Percentiles rank a stretch among this genome's conserved stretches.
phyloP scores from a whole-genome alignment of 2,113 vertebrate genomes.

The Rhinolophus sinicus region DNA sequence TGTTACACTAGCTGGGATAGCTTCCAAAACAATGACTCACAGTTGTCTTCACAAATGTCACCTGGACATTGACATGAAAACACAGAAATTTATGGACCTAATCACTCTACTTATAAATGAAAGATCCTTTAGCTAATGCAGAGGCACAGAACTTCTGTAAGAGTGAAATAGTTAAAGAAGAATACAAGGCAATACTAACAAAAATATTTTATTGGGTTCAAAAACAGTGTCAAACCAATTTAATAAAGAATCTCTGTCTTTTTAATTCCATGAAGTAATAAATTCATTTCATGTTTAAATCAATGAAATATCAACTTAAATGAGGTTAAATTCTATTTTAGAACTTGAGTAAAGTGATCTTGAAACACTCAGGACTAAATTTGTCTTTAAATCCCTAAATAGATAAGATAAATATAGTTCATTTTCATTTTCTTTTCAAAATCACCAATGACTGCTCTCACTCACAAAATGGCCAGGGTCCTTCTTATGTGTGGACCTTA shows the following conservation, averaged over 20 bases:
- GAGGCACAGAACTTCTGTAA: not conserved
- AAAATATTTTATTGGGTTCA: not conserved
- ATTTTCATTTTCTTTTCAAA: slow-evolving; percentile 15
- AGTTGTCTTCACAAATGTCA: not conserved
- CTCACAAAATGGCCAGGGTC: not conserved
- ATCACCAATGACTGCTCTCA: not conserved
- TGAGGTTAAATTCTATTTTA: slow-evolving; percentile 14
- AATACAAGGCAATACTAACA: not conserved
- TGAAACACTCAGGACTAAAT: slow-evolving; percentile 40
- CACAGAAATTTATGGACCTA: not conserved
- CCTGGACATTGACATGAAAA: not conserved
- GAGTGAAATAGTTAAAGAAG: not conserved
- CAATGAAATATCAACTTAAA: slow-evolving; percentile 23
- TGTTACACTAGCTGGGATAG: not conserved
- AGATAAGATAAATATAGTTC: not conserved
- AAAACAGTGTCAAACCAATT: not conserved
- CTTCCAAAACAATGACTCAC: slow-evolving; percentile 16
- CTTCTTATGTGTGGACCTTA: not conserved
- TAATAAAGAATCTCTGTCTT: not conserved
- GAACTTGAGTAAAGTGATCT: slow-evolving; percentile 45
- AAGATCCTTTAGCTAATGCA: not conserved
- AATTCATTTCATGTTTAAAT: not conserved
- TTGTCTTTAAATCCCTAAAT: slow-evolving; percentile 8
- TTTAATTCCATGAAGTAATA: not conserved
- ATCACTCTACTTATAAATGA: not conserved